Evolutionary conservation across 2,113 vertebrate genomes (phyloP).

Genomic region (Epinephelus lanceolatus): DNA sequence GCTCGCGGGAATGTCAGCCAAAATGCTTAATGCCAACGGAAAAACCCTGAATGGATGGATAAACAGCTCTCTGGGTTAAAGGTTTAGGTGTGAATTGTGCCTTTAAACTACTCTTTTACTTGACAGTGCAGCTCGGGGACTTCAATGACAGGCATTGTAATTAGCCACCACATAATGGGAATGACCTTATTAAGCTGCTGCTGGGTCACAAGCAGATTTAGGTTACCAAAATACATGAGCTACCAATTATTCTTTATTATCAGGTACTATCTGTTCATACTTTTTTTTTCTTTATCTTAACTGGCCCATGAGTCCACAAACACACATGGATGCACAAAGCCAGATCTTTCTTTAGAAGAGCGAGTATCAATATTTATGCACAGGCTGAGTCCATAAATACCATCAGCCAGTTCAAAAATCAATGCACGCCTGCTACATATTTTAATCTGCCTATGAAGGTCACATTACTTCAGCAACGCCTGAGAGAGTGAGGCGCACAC

Average conservation of each 20-base stretch:
- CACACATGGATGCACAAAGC: constrained; percentile 48
- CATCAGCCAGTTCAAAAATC: constrained; percentile 77
- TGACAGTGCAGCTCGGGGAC: constrained; percentile 57
- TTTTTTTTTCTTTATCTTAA: neutral
- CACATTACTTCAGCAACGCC: constrained; percentile 73
- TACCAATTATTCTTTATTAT: constrained; percentile 23
- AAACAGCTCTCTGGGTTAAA: neutral
- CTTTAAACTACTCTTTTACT: constrained; percentile 59
- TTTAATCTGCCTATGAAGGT: constrained; percentile 82
- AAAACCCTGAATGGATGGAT: neutral
- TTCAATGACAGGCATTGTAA: constrained; percentile 63
- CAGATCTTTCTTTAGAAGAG: constrained; percentile 60
- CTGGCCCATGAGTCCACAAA: constrained; percentile 20
- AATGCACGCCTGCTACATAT: constrained; percentile 80
- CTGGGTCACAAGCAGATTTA: constrained; percentile 64
- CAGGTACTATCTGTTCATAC: neutral
- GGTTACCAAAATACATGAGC: constrained; percentile 62
- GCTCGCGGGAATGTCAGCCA: neutral
- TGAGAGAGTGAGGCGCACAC: constrained; percentile 37
- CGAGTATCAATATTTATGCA: constrained; percentile 81
- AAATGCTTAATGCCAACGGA: neutral
- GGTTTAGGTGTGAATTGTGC: constrained; percentile 19
- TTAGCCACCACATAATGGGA: constrained; percentile 71
- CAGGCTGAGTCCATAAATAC: constrained; percentile 79
- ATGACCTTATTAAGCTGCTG: constrained; percentile 69